A percentile compares a stretch with the other conserved stretches of the same genome.
phyloP scores from a whole-genome alignment of 2,113 vertebrate species.

The Capra hircus region DNA sequence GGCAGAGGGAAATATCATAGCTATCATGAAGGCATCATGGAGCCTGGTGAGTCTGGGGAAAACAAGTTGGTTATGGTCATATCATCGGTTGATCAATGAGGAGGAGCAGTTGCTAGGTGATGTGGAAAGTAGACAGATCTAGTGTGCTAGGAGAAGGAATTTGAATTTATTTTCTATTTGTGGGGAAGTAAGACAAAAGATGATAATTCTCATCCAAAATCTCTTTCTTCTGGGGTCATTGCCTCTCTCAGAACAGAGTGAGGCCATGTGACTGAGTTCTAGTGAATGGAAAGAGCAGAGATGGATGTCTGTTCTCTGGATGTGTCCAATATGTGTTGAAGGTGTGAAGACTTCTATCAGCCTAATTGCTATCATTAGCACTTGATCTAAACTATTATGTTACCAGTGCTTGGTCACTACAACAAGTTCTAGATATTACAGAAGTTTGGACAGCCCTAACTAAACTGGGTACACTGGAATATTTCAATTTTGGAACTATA shows the following conservation, averaged over 20 bases:
- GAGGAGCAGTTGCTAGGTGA: not conserved
- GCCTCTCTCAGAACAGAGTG: not conserved
- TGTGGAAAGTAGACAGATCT: not conserved
- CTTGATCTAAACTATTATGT: not conserved
- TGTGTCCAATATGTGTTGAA: not conserved
- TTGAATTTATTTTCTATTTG: not conserved
- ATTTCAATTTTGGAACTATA: not conserved
- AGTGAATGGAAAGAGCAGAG: not conserved
- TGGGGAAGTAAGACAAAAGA: not conserved
- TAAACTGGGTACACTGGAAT: not conserved
- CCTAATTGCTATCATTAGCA: not conserved
- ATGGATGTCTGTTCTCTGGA: no score
- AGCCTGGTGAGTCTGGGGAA: not conserved
- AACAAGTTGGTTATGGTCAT: not conserved
- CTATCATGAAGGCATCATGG: not conserved
- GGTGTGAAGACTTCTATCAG: not conserved
- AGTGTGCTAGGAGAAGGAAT: not conserved
- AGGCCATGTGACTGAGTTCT: not conserved
- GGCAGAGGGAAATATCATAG: not conserved
- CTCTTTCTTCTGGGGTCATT: not conserved
- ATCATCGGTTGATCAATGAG: not conserved
- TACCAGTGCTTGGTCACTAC: not conserved
- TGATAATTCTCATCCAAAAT: not conserved
- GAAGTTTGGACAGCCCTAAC: not conserved
- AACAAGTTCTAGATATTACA: not conserved